Conservation (phyloP, 2,113 vertebrate genomes). For the Gymnobelideus leadbeateri region DNA sequence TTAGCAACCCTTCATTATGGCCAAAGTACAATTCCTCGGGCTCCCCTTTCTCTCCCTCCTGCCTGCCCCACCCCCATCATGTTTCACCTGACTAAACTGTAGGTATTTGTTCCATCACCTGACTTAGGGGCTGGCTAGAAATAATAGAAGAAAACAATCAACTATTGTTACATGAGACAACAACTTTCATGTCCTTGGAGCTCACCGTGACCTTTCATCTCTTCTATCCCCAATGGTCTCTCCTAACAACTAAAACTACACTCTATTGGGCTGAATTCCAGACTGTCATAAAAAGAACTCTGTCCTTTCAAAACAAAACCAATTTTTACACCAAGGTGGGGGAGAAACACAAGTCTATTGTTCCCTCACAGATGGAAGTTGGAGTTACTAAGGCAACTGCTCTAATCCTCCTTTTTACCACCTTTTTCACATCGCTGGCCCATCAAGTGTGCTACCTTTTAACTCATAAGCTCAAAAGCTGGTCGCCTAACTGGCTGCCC, state of each 20-base stretch:
- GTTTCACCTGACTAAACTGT: conserved; percentile 86
- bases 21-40: conserved; percentile 80
- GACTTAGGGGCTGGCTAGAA: conserved; percentile 83
- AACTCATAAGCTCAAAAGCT: conserved; percentile 94
- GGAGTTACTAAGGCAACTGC: conserved; percentile 99
- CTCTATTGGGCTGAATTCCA: conserved; percentile 94
- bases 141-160: conserved; percentile 89
- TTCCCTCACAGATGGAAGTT: conserved; percentile 97
- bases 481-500: conserved; percentile 90
- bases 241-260: conserved; percentile 92
- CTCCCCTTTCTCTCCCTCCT: conserved; percentile 66
- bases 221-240: conserved; percentile 89
- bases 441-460: conserved; percentile 97
- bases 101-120: conserved; percentile 89
- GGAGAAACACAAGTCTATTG: conserved; percentile 98
- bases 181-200: conserved; percentile 93
- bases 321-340: conserved; percentile 97
- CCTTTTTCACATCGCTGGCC: conserved; percentile 96
- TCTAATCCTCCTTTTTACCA: conserved; percentile 97
- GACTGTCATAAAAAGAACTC: conserved; percentile 95
- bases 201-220: conserved; percentile 92
- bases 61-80: conserved; percentile 60
- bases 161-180: conserved; percentile 89
- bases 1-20: conserved; percentile 73
- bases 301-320: conserved; percentile 95